A percentile compares a stretch with the other conserved stretches of the same genome.
Conservation (phyloP, 2,797 vertebrate genomes). For the Monodelphis domestica region DNA sequence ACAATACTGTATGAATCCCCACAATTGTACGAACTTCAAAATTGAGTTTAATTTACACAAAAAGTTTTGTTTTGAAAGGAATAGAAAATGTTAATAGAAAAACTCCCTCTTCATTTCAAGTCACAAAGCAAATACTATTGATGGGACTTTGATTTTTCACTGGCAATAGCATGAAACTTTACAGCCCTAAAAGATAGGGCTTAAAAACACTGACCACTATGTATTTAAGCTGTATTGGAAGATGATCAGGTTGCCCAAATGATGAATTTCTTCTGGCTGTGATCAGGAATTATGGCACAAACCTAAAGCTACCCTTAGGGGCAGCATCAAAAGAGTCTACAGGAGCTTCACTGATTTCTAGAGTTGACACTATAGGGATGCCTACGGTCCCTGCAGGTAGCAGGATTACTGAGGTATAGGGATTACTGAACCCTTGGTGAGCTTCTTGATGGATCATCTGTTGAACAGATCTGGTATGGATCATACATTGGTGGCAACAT, state of each 20-base stretch:
- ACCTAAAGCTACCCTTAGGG: not conserved
- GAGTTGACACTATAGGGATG: not conserved
- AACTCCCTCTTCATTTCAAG: not conserved
- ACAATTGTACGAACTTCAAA: not conserved
- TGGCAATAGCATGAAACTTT: not conserved
- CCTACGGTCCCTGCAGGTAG: too few relatives aligned
- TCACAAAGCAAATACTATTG: not conserved
- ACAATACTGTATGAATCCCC: not conserved
- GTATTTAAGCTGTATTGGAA: not conserved
- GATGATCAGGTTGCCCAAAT: not conserved
- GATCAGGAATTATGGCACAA: not conserved
- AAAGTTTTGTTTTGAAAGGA: not conserved
- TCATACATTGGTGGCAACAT: too few relatives aligned
- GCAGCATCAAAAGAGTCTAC: too few relatives aligned
- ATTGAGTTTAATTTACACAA: not conserved
- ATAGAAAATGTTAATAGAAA: not conserved
- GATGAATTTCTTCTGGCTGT: not conserved
- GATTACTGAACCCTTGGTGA: too few relatives aligned
- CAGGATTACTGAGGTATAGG: too few relatives aligned
- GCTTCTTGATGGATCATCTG: too few relatives aligned
- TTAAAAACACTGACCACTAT: not conserved
- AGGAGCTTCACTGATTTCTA: not conserved
- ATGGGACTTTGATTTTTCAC: not conserved
- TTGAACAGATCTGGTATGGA: too few relatives aligned
- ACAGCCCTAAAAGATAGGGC: not conserved